Percentiles rank a stretch among this genome's conserved stretches.
These are phyloP conservation scores for Abscondita cerata DNA, from an alignment of 2,888 invertebrate genomes.

Conservation along the genomic window DNA sequence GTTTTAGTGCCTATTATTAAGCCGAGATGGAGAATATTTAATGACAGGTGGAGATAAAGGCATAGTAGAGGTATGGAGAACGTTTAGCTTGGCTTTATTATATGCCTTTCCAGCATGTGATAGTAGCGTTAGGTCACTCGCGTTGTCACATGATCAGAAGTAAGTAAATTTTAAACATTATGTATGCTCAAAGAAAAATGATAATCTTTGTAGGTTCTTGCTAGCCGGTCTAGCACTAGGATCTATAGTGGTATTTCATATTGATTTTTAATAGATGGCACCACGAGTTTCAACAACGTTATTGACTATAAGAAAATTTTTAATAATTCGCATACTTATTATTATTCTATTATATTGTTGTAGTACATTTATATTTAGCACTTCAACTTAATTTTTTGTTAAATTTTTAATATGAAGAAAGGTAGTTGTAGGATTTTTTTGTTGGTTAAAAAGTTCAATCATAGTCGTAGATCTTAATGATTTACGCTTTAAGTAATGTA, in stretches of 20 bases:
- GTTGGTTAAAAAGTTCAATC: constrained; percentile 18
- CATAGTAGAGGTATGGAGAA: constrained; percentile 97
- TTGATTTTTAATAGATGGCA: constrained; percentile 99
- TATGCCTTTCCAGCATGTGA: constrained; percentile 99
- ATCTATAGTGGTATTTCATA: constrained; percentile 98
- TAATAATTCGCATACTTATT: constrained; percentile 29
- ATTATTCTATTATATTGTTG: constrained; percentile 32
- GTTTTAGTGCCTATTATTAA: constrained; percentile 84
- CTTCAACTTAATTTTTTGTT: constrained; percentile 31
- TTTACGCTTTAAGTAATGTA: constrained; percentile 27
- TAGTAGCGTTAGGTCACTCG: constrained; percentile 91
- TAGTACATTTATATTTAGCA: constrained; percentile 32
- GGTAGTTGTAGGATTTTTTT: constrained; percentile 17
- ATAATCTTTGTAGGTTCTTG: constrained; percentile 85
- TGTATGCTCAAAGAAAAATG: no score
- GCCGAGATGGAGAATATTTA: constrained; percentile 98
- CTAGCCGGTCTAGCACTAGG: constrained; percentile 97
- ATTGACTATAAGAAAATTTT: constrained; percentile 60
- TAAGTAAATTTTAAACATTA: constrained; percentile 64
- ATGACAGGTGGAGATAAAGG: constrained; percentile 97
- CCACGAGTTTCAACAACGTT: constrained; percentile 94
- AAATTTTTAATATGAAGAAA: constrained; percentile 29
- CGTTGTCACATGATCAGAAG: constrained; percentile 98
- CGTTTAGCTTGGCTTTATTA: constrained; percentile 94
- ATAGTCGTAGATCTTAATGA: constrained; percentile 21